phyloP scores from a whole-genome alignment of 2,113 vertebrate genomes.

The Pungitius pungitius region DNA sequence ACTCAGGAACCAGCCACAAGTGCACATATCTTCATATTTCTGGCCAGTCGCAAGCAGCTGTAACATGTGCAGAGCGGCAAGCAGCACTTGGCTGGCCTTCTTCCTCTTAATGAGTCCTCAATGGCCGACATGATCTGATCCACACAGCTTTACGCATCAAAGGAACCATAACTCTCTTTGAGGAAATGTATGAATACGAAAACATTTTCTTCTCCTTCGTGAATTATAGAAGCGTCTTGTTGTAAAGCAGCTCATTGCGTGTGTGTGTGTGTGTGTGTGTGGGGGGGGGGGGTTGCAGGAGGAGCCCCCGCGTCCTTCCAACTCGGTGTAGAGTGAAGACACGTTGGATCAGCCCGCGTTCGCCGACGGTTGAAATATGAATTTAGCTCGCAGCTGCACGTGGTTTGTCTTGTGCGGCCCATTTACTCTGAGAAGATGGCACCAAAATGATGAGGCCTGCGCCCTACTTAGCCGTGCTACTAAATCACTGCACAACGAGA shows the following conservation, averaged over 20 bases:
- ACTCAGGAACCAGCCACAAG: neutral
- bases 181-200: conserved; percentile 68
- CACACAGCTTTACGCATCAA: conserved; percentile 56
- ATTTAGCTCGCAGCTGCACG: conserved; percentile 26
- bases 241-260: conserved; percentile 46
- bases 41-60: conserved; percentile 27
- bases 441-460: conserved; percentile 23
- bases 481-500: conserved; percentile 55
- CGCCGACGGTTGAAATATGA: conserved; percentile 36
- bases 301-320: conserved; percentile 10
- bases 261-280: neutral
- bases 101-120: conserved; percentile 66
- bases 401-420: conserved; percentile 34
- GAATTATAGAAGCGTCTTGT: conserved; percentile 58
- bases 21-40: neutral
- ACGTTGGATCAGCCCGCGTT: conserved; percentile 39
- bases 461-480: conserved; percentile 1
- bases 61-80: conserved; percentile 62
- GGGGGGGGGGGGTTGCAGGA: no score
- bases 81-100: conserved; percentile 38
- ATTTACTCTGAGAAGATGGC: conserved; percentile 40
- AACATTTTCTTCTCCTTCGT: conserved; percentile 55
- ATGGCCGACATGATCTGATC: conserved; percentile 59
- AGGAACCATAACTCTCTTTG: conserved; percentile 57
- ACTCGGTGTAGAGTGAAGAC: conserved; percentile 48